Percentiles rank a stretch among this genome's conserved stretches.
Conservation (phyloP, 2,113 vertebrate species). For the Mormyrus lacerda region DNA sequence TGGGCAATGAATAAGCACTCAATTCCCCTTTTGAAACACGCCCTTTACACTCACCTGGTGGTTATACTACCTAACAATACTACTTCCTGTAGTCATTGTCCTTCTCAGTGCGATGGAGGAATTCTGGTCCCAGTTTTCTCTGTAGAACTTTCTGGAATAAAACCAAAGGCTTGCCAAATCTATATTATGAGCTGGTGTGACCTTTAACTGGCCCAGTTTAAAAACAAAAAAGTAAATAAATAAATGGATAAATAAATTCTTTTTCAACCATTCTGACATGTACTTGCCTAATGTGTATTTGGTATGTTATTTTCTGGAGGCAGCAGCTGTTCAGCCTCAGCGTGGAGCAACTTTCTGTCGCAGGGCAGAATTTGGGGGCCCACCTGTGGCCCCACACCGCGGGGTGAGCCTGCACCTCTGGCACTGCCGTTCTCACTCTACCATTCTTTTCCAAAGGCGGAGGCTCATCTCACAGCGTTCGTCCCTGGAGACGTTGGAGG, state of each 20-base stretch:
- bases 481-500: conserved; percentile 94
- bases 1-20: background rate
- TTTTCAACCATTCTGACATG: background rate
- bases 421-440: background rate
- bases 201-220: background rate
- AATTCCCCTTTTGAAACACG: background rate
- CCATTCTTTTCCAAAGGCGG: conserved; percentile 56
- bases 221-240: background rate
- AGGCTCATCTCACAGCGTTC: conserved; percentile 95
- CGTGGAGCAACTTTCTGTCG: background rate
- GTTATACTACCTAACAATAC: background rate
- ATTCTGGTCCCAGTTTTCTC: background rate
- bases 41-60: background rate
- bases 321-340: background rate
- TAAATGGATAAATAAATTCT: background rate
- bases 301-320: background rate
- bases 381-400: background rate
- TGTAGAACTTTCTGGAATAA: background rate
- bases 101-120: background rate
- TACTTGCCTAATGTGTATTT: background rate
- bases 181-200: background rate
- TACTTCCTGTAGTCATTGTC: background rate
- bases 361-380: background rate
- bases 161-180: background rate
- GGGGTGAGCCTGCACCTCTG: background rate